These are phyloP conservation scores for Drosophila murphyi DNA, from an alignment of 1,140 invertebrate species.

Conservation along the genomic window DNA sequence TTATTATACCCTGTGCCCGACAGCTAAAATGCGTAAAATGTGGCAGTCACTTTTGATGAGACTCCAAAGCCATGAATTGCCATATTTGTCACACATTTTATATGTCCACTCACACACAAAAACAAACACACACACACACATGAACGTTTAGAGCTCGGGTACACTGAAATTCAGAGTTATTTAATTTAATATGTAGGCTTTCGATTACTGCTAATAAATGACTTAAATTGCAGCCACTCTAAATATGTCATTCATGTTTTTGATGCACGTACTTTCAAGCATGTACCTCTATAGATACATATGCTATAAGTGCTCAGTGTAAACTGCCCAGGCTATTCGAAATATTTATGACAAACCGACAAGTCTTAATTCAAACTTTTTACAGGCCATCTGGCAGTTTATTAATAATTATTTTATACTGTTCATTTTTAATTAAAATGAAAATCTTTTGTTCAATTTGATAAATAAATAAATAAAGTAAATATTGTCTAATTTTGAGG, in stretches of 20 bases:
- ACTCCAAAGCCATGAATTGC: not conserved
- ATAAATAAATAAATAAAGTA: too few relatives aligned
- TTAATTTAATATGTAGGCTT: not conserved
- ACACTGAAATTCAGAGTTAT: not conserved
- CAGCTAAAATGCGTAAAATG: constrained; percentile 5
- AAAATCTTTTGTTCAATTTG: too few relatives aligned
- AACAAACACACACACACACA: too few relatives aligned
- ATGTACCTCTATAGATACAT: not conserved
- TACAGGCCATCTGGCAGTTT: too few relatives aligned
- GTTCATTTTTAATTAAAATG: too few relatives aligned
- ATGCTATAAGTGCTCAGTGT: too few relatives aligned
- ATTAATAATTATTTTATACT: too few relatives aligned
- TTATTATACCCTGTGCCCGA: constrained; percentile 12
- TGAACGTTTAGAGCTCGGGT: not conserved
- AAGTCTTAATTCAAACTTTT: too few relatives aligned
- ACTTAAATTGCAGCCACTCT: not conserved
- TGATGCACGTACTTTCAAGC: too few relatives aligned
- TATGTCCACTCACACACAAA: not conserved
- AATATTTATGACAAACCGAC: too few relatives aligned
- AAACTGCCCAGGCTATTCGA: too few relatives aligned
- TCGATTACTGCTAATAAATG: not conserved
- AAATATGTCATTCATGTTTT: not conserved
- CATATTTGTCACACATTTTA: not conserved
- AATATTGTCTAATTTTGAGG: too few relatives aligned
- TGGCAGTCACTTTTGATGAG: not conserved